Percentiles rank a stretch among this genome's conserved stretches.
Conservation (phyloP, 1,140 invertebrate species). For the Diuraphis noxia region DNA sequence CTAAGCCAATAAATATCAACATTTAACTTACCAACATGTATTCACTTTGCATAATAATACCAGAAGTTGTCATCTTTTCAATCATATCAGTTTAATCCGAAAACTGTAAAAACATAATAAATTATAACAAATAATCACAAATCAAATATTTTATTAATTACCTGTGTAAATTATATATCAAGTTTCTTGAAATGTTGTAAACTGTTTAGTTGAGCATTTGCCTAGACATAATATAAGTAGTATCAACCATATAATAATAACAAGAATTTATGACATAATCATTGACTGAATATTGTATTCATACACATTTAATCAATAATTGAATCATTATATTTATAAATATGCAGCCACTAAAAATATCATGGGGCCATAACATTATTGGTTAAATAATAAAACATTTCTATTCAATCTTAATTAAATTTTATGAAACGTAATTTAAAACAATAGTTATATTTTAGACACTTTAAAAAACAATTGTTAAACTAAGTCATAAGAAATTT, state of each 20-base stretch:
- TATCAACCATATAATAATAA: slow-evolving; percentile 11
- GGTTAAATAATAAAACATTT: too few relatives aligned
- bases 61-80: background rate
- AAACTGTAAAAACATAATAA: background rate
- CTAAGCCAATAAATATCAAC: background rate
- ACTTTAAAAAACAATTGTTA: background rate
- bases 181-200: background rate
- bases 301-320: background rate
- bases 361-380: background rate
- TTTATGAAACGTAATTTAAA: background rate
- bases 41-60: background rate
- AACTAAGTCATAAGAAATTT: background rate
- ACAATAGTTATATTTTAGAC: background rate
- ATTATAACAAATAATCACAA: background rate
- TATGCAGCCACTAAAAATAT: background rate
- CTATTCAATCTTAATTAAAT: background rate
- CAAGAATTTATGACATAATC: background rate
- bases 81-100: background rate
- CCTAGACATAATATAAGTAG: background rate
- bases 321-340: background rate
- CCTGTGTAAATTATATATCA: background rate
- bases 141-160: background rate
- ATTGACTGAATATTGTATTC: background rate
- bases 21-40: background rate
- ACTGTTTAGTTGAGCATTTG: background rate